Base-by-base conservation (phyloP, 2,797 vertebrate species). In the Argyrosomus regius region DNA sequence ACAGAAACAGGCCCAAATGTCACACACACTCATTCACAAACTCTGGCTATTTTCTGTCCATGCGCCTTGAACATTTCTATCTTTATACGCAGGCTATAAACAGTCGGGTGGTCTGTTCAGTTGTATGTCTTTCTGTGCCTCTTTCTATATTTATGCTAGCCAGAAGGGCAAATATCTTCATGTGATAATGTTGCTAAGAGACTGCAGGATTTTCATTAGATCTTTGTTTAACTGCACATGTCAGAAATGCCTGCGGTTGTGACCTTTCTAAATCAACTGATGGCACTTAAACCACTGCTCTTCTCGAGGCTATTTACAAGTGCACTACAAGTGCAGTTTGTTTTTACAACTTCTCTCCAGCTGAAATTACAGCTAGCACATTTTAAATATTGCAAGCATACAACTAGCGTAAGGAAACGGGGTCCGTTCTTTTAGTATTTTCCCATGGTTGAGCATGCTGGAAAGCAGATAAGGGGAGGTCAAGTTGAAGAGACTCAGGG, bases 1-100 rank as follows among this genome's bases (percentile, higher is more conserved):
- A 61, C 18, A 24, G 35, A 48, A 67, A 63, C 48, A 39, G 45
- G 58, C 74, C 80, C 69, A 61, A 83, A 81, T 77, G 69, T 79
- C 76, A 61, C 67, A 80, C 79, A 49, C 71, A 48, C 75, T 78
- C 71, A 83, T 85, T 86, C 84, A 85, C 62, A 78, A 83, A 76
- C 50, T 17, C 31, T 3, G 63, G 52, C 54, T 78, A 58, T 75
- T 75, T 72, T 60, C 69, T 52, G 18, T 58, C 65, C 65, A 18
- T 49, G 56, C 13, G 3, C 79, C 50, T 50, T 57, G 1, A 53
- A 84, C 28, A 14, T 63, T 68, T 83, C 62, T 86, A 79, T 85
- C 68, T 88, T 81, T 78, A 73, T 6, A 74, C 12, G 24, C 2
- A 1, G 56, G 39, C 76, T 65, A 62, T 83, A 81, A 88, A 80